Conservation (phyloP, 2,113 vertebrate species). For the Thunnus thynnus region DNA sequence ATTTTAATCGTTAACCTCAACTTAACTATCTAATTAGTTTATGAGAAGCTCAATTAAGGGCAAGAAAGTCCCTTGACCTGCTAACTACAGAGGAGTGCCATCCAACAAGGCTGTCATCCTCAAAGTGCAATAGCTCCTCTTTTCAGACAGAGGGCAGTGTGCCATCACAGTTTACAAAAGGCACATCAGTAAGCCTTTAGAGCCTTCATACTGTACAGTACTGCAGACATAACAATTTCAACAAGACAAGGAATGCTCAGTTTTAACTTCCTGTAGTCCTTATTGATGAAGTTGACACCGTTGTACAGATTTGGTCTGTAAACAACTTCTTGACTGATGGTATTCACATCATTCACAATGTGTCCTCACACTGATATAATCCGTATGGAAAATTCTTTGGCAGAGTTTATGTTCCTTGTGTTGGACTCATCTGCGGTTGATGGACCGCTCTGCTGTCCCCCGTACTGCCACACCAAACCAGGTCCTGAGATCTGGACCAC, state of each 20-base stretch:
- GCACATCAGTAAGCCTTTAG: slow-evolving; percentile 28
- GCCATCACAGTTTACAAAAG: slow-evolving; percentile 54
- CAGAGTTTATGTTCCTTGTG: slow-evolving; percentile 35
- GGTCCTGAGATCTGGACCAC: slow-evolving; percentile 21
- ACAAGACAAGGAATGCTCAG: slow-evolving; percentile 19
- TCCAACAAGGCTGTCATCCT: slow-evolving; percentile 31
- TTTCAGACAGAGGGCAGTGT: slow-evolving; percentile 69
- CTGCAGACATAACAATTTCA: slow-evolving; percentile 17
- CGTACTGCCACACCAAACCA: slow-evolving; percentile 42
- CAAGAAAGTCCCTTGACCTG: slow-evolving; percentile 11
- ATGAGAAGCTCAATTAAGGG: slow-evolving; percentile 10
- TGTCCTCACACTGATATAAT: slow-evolving; percentile 76
- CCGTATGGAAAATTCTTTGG: slow-evolving; percentile 70
- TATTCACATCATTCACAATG: slow-evolving; percentile 7
- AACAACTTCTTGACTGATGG: slow-evolving; percentile 33
- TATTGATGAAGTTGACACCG: background rate
- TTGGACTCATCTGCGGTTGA: slow-evolving; percentile 12
- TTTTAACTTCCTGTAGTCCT: background rate
- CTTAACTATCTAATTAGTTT: background rate
- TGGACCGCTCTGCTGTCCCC: slow-evolving; percentile 26
- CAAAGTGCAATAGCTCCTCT: slow-evolving; percentile 39
- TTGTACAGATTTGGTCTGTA: slow-evolving; percentile 18
- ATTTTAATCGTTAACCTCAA: background rate
- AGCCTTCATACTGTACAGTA: slow-evolving; percentile 10
- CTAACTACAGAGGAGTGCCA: background rate